A percentile compares a stretch with the other conserved stretches of the same genome.
These are phyloP conservation scores for Drosophila ogumai DNA, from an alignment of 1,140 invertebrate genomes.

Conservation along the genomic window DNA sequence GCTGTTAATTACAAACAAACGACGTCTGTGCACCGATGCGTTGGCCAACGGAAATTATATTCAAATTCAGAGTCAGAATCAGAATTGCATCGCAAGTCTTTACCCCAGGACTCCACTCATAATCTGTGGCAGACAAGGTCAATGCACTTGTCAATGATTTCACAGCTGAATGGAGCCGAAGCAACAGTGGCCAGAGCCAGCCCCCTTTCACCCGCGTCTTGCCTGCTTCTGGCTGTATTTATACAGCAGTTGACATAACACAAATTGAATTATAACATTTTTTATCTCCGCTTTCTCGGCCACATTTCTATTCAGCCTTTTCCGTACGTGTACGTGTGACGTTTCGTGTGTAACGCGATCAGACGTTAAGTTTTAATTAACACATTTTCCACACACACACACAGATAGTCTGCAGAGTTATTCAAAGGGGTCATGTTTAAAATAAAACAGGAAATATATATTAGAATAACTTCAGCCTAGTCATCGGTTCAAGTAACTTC, in stretches of 20 bases:
- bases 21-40: conserved; percentile 28
- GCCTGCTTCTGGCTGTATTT: conserved; percentile 17
- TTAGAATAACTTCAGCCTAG: too few relatives aligned
- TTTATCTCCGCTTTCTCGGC: conserved; percentile 24
- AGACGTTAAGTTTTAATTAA: conserved; percentile 79
- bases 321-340: conserved; percentile 11
- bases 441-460: too few relatives aligned
- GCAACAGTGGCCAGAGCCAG: background rate
- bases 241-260: conserved; percentile 54
- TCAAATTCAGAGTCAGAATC: background rate
- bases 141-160: conserved; percentile 58
- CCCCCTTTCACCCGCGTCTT: background rate
- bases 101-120: background rate
- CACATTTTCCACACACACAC: conserved; percentile 52
- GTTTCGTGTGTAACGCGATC: conserved; percentile 57
- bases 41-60: conserved; percentile 15
- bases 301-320: conserved; percentile 17
- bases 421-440: too few relatives aligned
- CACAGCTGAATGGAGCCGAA: conserved; percentile 38
- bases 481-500: background rate
- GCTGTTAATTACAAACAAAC: conserved; percentile 42
- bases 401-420: background rate
- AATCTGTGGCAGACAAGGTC: conserved; percentile 37
- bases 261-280: conserved; percentile 76
- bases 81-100: conserved; percentile 12